Evolutionary conservation across 2,888 invertebrate species (phyloP).

Genomic region (Rotaria magnacalcarata): DNA sequence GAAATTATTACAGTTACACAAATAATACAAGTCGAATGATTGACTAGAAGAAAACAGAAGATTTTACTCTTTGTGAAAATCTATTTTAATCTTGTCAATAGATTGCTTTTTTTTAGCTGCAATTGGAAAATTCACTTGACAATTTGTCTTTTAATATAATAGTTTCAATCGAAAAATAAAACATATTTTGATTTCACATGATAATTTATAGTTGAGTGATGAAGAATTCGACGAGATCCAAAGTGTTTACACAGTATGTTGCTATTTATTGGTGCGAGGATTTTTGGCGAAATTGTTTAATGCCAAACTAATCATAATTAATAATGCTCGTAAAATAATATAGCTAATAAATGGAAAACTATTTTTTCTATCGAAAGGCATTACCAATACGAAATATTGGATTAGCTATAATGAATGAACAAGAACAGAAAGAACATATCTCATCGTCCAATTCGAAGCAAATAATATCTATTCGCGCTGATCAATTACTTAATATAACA

Average conservation of each 20-base stretch:
- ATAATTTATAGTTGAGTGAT: background rate
- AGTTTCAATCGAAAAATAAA: background rate
- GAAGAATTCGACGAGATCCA: background rate
- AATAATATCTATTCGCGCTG: background rate
- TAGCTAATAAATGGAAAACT: background rate
- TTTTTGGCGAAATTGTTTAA: too few species aligned
- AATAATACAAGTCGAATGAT: too few species aligned
- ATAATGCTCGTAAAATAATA: too few species aligned
- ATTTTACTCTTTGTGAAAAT: too few species aligned
- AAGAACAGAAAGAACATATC: background rate
- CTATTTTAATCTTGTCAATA: too few species aligned
- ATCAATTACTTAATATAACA: conserved; percentile 31
- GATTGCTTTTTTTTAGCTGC: too few species aligned
- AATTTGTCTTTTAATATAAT: too few species aligned
- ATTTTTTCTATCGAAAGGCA: background rate
- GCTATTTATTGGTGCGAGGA: too few species aligned
- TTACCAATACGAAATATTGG: background rate
- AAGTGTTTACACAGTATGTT: background rate
- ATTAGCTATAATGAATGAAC: background rate
- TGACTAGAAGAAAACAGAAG: too few species aligned
- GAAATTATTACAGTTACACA: too few species aligned
- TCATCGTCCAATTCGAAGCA: background rate
- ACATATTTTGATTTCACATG: background rate
- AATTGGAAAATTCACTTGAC: too few species aligned
- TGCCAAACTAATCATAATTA: too few species aligned